Conservation (phyloP, 2,113 vertebrate genomes). For the Phalacrocorax pelagicus region DNA sequence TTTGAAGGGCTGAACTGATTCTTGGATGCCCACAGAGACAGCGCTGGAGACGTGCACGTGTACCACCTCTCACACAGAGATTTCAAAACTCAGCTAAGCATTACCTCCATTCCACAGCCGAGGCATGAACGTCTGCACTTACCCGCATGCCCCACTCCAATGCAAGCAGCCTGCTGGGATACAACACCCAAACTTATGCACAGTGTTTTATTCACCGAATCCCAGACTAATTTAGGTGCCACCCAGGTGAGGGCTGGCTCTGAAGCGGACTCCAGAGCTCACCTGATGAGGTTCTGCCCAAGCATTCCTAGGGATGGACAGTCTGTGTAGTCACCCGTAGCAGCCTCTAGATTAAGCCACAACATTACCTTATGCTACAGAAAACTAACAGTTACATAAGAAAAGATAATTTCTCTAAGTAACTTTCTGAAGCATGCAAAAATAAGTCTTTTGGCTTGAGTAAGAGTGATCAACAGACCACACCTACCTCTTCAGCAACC, state of each 20-base stretch:
- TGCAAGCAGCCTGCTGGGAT: neutral
- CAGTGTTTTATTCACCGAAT: fast-evolving
- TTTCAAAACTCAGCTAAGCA: neutral
- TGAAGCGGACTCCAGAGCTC: neutral
- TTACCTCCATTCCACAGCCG: fast-evolving
- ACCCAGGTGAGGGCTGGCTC: neutral
- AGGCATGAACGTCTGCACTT: fast-evolving
- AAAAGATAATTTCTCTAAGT: neutral
- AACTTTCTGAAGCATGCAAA: neutral
- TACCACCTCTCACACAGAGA: neutral
- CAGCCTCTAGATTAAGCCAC: neutral
- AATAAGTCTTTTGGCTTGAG: neutral
- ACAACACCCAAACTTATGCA: neutral
- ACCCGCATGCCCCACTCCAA: fast-evolving
- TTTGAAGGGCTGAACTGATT: fast-evolving
- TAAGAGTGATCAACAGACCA: neutral
- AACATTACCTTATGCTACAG: neutral
- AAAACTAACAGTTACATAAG: neutral
- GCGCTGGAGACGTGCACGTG: fast-evolving
- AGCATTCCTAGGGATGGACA: neutral
- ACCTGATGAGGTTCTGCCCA: neutral
- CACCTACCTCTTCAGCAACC: neutral
- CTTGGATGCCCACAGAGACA: fast-evolving
- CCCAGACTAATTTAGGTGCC: neutral
- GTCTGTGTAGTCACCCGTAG: neutral